Evolutionary conservation across 2,113 vertebrate genomes (phyloP).

Genomic region (Gopherus evgoodei): DNA sequence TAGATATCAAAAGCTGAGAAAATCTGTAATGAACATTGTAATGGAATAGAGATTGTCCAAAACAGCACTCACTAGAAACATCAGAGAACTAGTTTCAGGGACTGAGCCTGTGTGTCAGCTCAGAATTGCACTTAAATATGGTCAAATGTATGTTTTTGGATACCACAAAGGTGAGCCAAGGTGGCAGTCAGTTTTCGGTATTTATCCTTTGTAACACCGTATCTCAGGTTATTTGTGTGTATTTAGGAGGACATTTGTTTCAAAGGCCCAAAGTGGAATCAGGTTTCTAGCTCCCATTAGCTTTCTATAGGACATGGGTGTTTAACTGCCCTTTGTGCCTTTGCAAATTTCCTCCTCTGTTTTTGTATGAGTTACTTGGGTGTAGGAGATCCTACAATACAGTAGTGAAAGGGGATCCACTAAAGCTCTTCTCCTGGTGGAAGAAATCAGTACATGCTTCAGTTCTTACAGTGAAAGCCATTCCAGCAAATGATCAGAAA

Average conservation of each 20-base stretch:
- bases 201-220: neutral
- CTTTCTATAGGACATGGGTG: neutral
- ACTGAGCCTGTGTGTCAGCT: neutral
- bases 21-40: neutral
- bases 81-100: neutral
- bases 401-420: neutral
- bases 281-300: neutral
- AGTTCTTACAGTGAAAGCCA: conserved; percentile 18
- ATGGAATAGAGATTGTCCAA: neutral
- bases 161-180: neutral
- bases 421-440: conserved; percentile 13
- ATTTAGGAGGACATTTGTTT: neutral
- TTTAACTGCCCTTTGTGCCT: conserved; percentile 19
- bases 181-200: neutral
- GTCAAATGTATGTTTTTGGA: neutral
- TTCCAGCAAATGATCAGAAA: neutral
- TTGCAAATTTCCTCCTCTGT: neutral
- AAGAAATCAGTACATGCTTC: conserved; percentile 13
- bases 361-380: neutral
- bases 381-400: neutral
- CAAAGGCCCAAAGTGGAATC: neutral
- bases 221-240: neutral
- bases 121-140: neutral
- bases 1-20: too few relatives aligned
- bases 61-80: neutral